phyloP scores from a whole-genome alignment of 2,797 vertebrate species.

The Girardinus metallicus region DNA sequence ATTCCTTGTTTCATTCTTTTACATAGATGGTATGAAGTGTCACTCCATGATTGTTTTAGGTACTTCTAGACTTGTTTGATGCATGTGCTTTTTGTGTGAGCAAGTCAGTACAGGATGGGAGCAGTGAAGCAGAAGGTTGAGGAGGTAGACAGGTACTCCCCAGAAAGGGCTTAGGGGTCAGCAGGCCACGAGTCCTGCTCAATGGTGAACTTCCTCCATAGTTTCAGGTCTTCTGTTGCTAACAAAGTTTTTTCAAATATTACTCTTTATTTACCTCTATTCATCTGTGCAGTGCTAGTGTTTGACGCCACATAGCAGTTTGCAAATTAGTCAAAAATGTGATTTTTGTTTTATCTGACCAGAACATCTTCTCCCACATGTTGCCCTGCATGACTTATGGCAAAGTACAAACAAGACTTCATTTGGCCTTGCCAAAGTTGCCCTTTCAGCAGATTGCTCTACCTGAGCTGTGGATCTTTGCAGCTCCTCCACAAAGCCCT shows the following conservation, averaged over 20 bases:
- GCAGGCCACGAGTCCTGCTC: conserved; percentile 77
- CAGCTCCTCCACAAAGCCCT: not conserved
- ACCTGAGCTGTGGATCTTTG: not conserved
- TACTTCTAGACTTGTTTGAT: conserved; percentile 39
- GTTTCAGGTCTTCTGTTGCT: not conserved
- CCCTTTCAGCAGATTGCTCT: not conserved
- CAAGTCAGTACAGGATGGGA: conserved; percentile 58
- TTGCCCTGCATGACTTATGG: not conserved
- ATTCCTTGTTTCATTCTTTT: conserved; percentile 40
- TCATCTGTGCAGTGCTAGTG: not conserved
- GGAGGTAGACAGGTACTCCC: conserved; percentile 76
- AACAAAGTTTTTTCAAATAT: not conserved
- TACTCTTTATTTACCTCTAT: not conserved
- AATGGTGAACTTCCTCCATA: not conserved
- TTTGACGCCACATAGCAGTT: not conserved
- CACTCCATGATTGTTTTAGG: conserved; percentile 49
- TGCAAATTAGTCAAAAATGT: not conserved
- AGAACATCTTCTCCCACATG: not conserved
- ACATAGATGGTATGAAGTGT: conserved; percentile 42
- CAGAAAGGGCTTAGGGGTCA: conserved; percentile 79
- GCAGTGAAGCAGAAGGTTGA: conserved; percentile 78
- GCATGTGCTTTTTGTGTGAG: conserved; percentile 52
- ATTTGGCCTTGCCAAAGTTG: not conserved
- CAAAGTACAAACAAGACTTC: not conserved
- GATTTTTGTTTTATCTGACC: not conserved